Base-by-base conservation (phyloP, 2,888 invertebrate species). In the Stenotaenia linearis region DNA sequence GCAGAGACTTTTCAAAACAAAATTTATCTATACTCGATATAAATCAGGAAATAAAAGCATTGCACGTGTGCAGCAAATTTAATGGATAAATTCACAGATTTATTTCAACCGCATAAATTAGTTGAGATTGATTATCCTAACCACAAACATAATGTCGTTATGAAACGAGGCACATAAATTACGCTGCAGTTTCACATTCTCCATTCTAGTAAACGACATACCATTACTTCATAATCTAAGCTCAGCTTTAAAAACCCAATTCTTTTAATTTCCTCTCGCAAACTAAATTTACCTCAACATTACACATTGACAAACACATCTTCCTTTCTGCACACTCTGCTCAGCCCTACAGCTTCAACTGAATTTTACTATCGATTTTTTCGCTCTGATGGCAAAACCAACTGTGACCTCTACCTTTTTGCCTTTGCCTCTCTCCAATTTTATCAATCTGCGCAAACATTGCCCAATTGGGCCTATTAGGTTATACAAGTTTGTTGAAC, bases 111-210 rank as follows among this genome's bases (percentile, higher is more conserved):
- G 28, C 69, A 69, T 69, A 69, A 69, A 69, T 69, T 69, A 69
- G 69, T 69, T 1, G 25, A 69, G 69, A 69, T 69, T 69, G 69
- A 69, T 69, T 69, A 69, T 69, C 28, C 69, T 10, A 69, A 69
- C 69, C 69, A n/a, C 69, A 69, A 69, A 69, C 69, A 69, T 69
- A 69, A 69, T 69, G 69, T 69, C 69, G 69, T 69, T 69, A 69
- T 69, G 69, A 69, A 69, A 69, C 69, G 15, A 69, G 28, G 28
- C 0, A 25, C 69, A 69, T 69, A 69, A 69, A 69, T 69, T 28
- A 69, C 28, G 23, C 25, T 28, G 15, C 10, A 25, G 23, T 23
- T 69, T 28, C 69, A 69, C 69, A 28, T 69, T 69, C 69, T 69
- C 69, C 69, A 25, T 28, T 69, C 25, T 28, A 28, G 25, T 9